phyloP scores from a whole-genome alignment of 2,888 invertebrate genomes.

The Trypoxylon attenuatum region DNA sequence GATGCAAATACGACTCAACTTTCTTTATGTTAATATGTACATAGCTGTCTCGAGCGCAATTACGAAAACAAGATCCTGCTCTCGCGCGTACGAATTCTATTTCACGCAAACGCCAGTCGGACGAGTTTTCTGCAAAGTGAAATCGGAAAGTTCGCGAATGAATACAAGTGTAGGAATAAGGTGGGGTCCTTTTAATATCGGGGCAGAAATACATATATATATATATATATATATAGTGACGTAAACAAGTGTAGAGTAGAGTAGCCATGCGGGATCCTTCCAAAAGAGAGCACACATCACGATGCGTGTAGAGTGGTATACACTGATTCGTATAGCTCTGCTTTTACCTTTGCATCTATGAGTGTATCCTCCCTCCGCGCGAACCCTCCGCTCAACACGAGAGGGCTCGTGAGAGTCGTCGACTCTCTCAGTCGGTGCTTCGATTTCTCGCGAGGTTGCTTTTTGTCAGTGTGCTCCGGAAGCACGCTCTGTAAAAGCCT shows the following conservation, averaged over 20 bases:
- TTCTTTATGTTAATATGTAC: conserved; percentile 9
- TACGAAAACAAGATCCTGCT: background rate
- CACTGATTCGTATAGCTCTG: conserved; percentile 26
- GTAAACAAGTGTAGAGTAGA: conserved; percentile 42
- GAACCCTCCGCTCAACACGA: too few relatives aligned
- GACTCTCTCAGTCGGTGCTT: too few relatives aligned
- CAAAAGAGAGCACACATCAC: conserved; percentile 37
- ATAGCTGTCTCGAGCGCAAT: conserved; percentile 13
- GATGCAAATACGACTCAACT: conserved; percentile 19
- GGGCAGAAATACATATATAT: too few relatives aligned
- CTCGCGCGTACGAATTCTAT: background rate
- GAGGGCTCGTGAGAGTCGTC: too few relatives aligned
- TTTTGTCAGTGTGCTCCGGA: too few relatives aligned
- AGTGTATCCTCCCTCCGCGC: background rate
- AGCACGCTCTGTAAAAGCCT: too few relatives aligned
- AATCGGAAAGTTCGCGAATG: background rate
- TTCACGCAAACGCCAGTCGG: background rate
- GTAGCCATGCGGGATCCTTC: conserved; percentile 23
- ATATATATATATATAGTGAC: too few relatives aligned
- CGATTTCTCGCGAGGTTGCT: too few relatives aligned
- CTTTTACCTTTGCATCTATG: conserved; percentile 1
- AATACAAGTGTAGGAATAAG: background rate
- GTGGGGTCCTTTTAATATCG: conserved; percentile 30
- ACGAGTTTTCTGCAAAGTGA: background rate
- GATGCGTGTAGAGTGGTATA: too few relatives aligned